phyloP scores from a whole-genome alignment of 2,113 vertebrate genomes.

The Bos indicus region DNA sequence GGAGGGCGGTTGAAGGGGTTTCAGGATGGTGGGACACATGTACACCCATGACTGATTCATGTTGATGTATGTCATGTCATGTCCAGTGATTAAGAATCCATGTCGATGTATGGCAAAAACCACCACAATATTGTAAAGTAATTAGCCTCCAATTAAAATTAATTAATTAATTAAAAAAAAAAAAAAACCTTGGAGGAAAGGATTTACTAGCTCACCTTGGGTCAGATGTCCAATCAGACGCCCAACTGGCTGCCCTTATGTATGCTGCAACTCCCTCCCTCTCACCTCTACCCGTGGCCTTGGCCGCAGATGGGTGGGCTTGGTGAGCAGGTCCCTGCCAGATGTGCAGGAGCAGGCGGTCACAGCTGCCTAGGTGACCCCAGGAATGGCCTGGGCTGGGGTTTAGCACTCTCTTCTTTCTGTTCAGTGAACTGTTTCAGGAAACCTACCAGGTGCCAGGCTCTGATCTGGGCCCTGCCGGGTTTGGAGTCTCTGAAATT shows the following conservation, averaged over 20 bases:
- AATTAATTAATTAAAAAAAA: neutral
- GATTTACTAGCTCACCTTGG: neutral
- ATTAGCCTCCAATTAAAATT: neutral
- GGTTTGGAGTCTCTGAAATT: neutral
- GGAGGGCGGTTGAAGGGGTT: neutral
- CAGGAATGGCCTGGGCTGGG: too few species aligned
- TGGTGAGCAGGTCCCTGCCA: neutral
- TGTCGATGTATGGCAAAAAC: neutral
- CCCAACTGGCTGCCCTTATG: rapidly evolving
- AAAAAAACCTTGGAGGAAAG: neutral
- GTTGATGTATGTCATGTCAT: neutral
- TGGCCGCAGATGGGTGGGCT: neutral
- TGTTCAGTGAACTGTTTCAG: neutral
- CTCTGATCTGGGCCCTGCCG: neutral
- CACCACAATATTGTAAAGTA: neutral
- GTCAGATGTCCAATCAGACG: neutral
- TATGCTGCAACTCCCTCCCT: neutral
- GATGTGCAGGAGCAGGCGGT: neutral
- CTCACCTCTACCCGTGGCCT: rapidly evolving
- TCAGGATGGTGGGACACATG: neutral
- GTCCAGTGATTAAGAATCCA: neutral
- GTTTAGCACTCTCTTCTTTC: neutral
- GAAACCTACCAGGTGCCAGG: neutral
- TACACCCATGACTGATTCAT: neutral
- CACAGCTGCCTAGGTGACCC: neutral